Percentiles rank a stretch among this genome's conserved stretches.
These are phyloP conservation scores for Scelioninae gen. 1 DNA, from an alignment of 2,888 invertebrate species.

Conservation along the genomic window DNA sequence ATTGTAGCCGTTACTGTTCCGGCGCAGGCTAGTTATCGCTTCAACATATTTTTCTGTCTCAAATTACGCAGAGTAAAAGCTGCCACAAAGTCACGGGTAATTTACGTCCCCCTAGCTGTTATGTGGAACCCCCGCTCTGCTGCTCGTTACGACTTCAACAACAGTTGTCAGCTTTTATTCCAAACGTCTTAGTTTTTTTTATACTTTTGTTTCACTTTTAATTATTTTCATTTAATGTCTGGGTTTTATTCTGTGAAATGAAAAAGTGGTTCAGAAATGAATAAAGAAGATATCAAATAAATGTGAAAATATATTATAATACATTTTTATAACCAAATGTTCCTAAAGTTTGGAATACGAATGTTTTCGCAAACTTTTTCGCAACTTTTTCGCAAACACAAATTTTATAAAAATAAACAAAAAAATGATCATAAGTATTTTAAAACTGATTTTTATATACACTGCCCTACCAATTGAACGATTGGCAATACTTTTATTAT, in stretches of 20 bases:
- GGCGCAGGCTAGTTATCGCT: constrained; percentile 33
- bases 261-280: too few relatives aligned
- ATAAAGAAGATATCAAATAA: not conserved
- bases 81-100: constrained; percentile 57
- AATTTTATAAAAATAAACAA: too few relatives aligned
- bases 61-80: constrained; percentile 49
- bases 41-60: constrained; percentile 41
- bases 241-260: too few relatives aligned
- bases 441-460: too few relatives aligned
- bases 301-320: too few relatives aligned
- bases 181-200: constrained; percentile 1
- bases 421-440: too few relatives aligned
- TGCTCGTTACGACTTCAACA: constrained; percentile 16
- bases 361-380: too few relatives aligned
- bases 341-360: too few relatives aligned
- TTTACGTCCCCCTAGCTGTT: constrained; percentile 48
- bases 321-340: too few relatives aligned
- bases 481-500: too few relatives aligned
- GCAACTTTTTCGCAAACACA: too few relatives aligned
- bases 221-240: not conserved
- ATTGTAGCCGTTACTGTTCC: constrained; percentile 27
- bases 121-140: constrained; percentile 22
- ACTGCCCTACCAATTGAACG: too few relatives aligned
- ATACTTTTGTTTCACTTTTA: not conserved
- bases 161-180: constrained; percentile 28